Evolutionary conservation across 2,113 vertebrate species (phyloP), one percentile per base, ranked within the genome.

Genomic region (Melierax canorus): DNA sequence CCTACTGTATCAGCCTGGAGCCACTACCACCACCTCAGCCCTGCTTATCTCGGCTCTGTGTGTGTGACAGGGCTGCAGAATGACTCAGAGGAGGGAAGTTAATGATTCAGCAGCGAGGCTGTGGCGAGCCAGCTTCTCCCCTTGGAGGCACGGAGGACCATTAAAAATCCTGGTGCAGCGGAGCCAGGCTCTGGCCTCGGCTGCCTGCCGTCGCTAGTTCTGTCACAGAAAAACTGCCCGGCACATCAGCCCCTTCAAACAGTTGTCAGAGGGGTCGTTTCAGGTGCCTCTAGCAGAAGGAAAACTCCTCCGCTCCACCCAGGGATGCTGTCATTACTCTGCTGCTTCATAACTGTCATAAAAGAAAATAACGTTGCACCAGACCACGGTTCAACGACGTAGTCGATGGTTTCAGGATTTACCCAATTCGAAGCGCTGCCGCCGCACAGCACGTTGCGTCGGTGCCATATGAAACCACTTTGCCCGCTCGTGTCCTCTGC

Each of bases 21-120:
- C 30, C 32, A 1, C 55, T 51, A 16, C 64, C 56, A 16, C 64
- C 56, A n/a, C 73, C 86, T 67, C 59, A 53, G 76, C 22, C 20
- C 55, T 0, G 1, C 72, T 66, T 11, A 43, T 16, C 66, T 50
- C 27, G 0, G 5, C 92, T 59, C 64, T 51, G 56, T 32, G 62
- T 24, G 27, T 12, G 59, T 50, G 88, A 62, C 50, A 32, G 72
- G 83, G 86, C 93, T 58, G 96, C 94, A 84, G 91, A 59, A 86
- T 67, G 96, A 84, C 86, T 91, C 94, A 67, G 63, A 76, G 59
- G 51, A 88, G 59, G 32, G 59, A 77, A 81, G 72, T 59, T 86
- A 94, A 86, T 76, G 96, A 96, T 94, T 94, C 83, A 95, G 83
- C 94, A 91, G 72, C 9, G 5, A 79, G 79, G 69, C 21, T 53